phyloP scores from a whole-genome alignment of 2,888 invertebrate genomes.

The Toxonevra muliebris region DNA sequence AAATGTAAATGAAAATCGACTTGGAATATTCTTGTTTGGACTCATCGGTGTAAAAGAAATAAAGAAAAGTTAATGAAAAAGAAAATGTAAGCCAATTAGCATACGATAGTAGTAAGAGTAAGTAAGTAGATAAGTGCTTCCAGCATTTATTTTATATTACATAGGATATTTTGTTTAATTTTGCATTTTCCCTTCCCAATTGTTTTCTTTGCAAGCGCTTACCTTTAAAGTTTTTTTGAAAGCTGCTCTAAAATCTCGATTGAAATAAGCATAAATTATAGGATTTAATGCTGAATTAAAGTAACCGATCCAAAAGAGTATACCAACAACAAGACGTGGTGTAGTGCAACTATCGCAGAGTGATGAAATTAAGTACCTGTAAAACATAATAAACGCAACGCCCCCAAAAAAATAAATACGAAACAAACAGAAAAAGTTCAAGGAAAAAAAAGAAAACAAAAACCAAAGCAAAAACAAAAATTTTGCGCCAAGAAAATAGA shows the following conservation, averaged over 20 bases:
- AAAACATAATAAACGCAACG: constrained; percentile 39
- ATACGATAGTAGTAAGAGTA: no score
- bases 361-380: constrained; percentile 85
- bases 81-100: not conserved
- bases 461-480: no score
- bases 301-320: constrained; percentile 97
- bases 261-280: constrained; percentile 97
- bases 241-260: constrained; percentile 94
- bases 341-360: constrained; percentile 81
- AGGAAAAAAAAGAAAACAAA: no score
- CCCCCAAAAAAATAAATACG: no score
- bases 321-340: constrained; percentile 86
- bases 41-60: not conserved
- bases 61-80: constrained; percentile 2
- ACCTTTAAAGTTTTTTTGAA: constrained; percentile 86
- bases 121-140: not conserved
- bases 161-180: no score
- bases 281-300: constrained; percentile 97
- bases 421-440: not conserved
- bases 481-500: not conserved
- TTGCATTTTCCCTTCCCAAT: no score
- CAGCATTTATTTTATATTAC: no score
- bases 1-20: no score
- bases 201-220: constrained; percentile 34
- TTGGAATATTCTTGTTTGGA: no score